phyloP scores from a whole-genome alignment of 2,113 vertebrate genomes.

The Athene noctua region DNA sequence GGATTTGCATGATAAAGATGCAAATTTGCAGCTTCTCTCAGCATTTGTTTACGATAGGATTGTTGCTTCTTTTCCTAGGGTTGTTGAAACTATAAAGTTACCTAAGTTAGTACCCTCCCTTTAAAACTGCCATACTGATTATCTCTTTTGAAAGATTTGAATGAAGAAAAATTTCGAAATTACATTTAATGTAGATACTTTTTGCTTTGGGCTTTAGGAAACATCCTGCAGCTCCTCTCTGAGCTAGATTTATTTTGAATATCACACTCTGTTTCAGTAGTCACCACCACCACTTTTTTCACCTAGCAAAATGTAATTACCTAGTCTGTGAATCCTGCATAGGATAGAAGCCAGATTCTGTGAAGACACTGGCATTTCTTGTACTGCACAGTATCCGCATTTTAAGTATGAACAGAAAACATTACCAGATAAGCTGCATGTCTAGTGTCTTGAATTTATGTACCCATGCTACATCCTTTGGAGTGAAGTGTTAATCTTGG shows the following conservation, averaged over 20 bases:
- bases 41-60: neutral
- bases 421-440: neutral
- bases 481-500: neutral
- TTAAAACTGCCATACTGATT: neutral
- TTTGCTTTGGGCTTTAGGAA: neutral
- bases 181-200: neutral
- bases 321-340: neutral
- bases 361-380: neutral
- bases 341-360: neutral
- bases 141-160: neutral
- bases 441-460: neutral
- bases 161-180: neutral
- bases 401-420: neutral
- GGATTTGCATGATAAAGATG: neutral
- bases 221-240: neutral
- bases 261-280: neutral
- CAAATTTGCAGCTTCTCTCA: neutral
- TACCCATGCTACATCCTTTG: neutral
- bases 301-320: neutral
- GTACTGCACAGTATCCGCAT: neutral
- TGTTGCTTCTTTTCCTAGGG: neutral
- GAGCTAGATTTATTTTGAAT: neutral
- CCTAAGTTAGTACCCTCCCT: neutral
- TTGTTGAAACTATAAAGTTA: neutral
- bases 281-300: neutral